Conservation (phyloP, 2,113 vertebrate species). For the Cardinalis cardinalis region DNA sequence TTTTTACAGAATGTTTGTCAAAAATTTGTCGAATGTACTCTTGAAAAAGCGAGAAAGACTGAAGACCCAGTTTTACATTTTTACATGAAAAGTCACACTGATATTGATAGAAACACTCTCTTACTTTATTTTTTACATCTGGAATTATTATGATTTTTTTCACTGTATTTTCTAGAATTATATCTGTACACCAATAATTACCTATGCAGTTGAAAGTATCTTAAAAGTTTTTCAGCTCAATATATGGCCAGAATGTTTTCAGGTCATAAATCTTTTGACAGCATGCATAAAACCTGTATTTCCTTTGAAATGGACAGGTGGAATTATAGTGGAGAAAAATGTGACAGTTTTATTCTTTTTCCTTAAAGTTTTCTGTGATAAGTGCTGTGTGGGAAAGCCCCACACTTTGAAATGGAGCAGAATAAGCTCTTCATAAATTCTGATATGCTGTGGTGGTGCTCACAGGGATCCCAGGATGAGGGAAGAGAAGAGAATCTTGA, state of each 20-base stretch:
- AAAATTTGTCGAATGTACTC: not conserved
- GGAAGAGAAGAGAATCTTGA: no score
- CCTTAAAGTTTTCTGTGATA: not conserved
- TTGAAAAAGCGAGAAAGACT: not conserved
- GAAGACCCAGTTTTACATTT: not conserved
- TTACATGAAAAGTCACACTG: not conserved
- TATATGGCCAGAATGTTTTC: not conserved
- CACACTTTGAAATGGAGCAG: not conserved
- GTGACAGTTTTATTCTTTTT: not conserved
- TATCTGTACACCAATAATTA: not conserved
- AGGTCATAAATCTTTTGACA: not conserved
- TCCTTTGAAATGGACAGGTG: not conserved
- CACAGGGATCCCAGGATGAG: no score
- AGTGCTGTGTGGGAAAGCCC: not conserved
- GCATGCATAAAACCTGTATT: fast-evolving
- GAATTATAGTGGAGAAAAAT: not conserved
- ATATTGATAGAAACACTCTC: not conserved
- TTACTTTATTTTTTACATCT: not conserved
- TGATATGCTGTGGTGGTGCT: not conserved
- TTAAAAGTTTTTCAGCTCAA: not conserved
- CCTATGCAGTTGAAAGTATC: not conserved
- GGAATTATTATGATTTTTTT: not conserved
- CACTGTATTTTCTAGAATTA: not conserved
- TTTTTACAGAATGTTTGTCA: not conserved
- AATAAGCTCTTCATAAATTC: not conserved